phyloP scores from a whole-genome alignment of 2,888 invertebrate species.

The Ypsolopha scabrella region DNA sequence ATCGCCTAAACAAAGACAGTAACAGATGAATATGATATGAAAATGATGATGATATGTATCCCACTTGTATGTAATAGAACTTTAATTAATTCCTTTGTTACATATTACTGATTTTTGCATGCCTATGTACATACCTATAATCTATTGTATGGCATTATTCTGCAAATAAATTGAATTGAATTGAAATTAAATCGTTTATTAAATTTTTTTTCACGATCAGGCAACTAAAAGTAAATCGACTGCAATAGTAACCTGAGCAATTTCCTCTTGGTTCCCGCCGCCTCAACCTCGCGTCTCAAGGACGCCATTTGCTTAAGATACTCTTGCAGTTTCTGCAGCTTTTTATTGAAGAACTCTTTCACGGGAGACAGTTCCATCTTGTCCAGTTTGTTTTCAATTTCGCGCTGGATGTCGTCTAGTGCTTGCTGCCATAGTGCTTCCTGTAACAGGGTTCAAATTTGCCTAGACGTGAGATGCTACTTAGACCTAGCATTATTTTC shows the following conservation, averaged over 20 bases:
- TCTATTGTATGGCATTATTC: no score
- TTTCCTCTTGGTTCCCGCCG: conserved; percentile 78
- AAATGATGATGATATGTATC: no score
- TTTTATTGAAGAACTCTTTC: conserved; percentile 73
- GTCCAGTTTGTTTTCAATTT: conserved; percentile 76
- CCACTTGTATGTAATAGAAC: no score
- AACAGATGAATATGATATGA: no score
- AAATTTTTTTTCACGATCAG: conserved; percentile 5
- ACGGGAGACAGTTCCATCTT: conserved; percentile 74
- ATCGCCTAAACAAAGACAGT: no score
- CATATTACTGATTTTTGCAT: no score
- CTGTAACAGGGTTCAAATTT: conserved; percentile 23
- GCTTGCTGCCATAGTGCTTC: conserved; percentile 75
- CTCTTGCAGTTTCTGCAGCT: conserved; percentile 72
- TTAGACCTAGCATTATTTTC: no score
- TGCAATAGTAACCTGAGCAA: conserved; percentile 60
- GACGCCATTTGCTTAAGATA: conserved; percentile 71
- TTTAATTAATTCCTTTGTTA: no score
- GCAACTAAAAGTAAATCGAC: conserved; percentile 8
- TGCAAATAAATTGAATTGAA: no score
- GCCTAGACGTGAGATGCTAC: no score
- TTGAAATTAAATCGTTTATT: no score
- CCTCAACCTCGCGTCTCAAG: conserved; percentile 73
- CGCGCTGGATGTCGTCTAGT: conserved; percentile 74
- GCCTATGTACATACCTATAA: no score